phyloP scores from a whole-genome alignment of 92 coral and sea anemone species.

The Siderastrea siderea region DNA sequence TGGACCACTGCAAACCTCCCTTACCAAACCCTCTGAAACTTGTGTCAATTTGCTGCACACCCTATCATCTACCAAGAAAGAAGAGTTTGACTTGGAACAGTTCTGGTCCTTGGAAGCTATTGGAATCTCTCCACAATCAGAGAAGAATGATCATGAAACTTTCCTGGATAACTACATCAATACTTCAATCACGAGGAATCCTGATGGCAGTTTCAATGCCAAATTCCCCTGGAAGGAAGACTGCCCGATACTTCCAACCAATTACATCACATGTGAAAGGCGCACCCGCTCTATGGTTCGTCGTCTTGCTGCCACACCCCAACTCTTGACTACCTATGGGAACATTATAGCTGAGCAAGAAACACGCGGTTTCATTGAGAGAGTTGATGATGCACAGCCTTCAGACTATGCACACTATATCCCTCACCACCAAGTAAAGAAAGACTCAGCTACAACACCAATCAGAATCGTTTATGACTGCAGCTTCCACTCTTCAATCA shows the following conservation, averaged over 20 bases:
- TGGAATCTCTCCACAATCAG: slow-evolving; percentile 53
- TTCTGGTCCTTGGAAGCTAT: slow-evolving; percentile 63
- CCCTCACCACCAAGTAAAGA: slow-evolving; percentile 69
- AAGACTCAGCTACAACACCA: slow-evolving; percentile 68
- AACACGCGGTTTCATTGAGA: slow-evolving; percentile 69
- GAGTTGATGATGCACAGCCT: slow-evolving; percentile 29
- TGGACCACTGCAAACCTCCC: slow-evolving; percentile 28
- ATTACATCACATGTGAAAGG: slow-evolving; percentile 23
- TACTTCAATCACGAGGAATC: slow-evolving; percentile 42
- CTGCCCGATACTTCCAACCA: slow-evolving; percentile 43
- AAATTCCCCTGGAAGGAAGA: slow-evolving; percentile 72
- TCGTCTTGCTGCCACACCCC: slow-evolving; percentile 52
- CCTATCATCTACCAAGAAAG: slow-evolving; percentile 22
- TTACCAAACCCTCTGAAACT: background rate
- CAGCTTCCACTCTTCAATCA: slow-evolving; percentile 43
- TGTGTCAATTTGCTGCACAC: slow-evolving; percentile 27
- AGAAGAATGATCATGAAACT: slow-evolving; percentile 4
- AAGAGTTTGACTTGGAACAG: slow-evolving; percentile 50
- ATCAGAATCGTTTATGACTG: slow-evolving; percentile 67
- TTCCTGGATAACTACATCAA: slow-evolving; percentile 39
- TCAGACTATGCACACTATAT: slow-evolving; percentile 59
- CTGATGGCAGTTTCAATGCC: slow-evolving; percentile 65
- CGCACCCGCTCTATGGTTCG: slow-evolving; percentile 57
- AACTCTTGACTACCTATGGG: slow-evolving; percentile 28
- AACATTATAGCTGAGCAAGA: slow-evolving; percentile 64